A percentile compares a stretch with the other conserved stretches of the same genome.
Evolutionary conservation across 64 coral and sea anemone species (phyloP).

Genomic region (Orbicella faveolata): DNA sequence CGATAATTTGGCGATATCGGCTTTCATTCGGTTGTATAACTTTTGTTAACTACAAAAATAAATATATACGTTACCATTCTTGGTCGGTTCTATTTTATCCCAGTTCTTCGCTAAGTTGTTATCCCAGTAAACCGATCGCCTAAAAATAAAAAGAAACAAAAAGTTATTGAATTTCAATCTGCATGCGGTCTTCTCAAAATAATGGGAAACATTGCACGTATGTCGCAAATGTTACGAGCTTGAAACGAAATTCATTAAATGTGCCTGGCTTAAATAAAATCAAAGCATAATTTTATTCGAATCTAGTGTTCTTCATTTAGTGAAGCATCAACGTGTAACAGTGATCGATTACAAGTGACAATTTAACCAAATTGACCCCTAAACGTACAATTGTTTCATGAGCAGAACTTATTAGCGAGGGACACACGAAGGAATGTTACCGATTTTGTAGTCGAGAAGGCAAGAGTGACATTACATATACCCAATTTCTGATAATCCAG

Average conservation of each 20-base stretch:
- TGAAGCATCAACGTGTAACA: background rate
- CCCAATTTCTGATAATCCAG: background rate
- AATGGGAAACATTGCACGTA: background rate
- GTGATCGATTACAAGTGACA: background rate
- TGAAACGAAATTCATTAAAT: background rate
- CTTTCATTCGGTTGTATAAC: background rate
- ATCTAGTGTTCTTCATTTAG: background rate
- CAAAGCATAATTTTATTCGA: background rate
- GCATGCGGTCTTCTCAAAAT: background rate
- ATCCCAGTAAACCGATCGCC: constrained; percentile 94
- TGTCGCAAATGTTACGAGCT: background rate
- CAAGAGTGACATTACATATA: background rate
- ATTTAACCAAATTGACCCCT: background rate
- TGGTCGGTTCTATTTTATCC: constrained; percentile 59
- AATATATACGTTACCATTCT: constrained; percentile 22
- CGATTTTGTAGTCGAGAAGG: background rate
- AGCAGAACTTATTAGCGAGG: background rate
- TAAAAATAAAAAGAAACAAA: constrained; percentile 2
- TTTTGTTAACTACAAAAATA: background rate
- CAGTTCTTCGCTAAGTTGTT: constrained; percentile 89
- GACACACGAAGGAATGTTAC: background rate
- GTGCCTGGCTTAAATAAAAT: background rate
- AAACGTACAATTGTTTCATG: background rate
- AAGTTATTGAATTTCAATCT: background rate
- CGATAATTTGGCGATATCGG: too few relatives aligned